Conservation (phyloP, 2,113 vertebrate species). For the human region GRCh38 chr7:132013501-132014000, state of each 20-base stretch:
- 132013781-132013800: background rate
- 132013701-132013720: background rate
- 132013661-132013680: background rate
- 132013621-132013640: background rate
- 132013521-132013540: background rate
- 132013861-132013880: no score
- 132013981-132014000: no score
- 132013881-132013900: no score
- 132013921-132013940: no score
- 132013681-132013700: slow-evolving; percentile 1
- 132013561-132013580: background rate
- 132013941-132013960: no score
- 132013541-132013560: background rate
- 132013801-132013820: background rate
- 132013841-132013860: no score
- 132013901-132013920: no score
- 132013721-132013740: slow-evolving; percentile 1
- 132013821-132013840: no score
- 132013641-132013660: background rate
- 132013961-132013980: no score
- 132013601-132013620: background rate
- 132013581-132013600: background rate
- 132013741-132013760: background rate
- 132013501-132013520: background rate
- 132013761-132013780: background rate